Percentiles rank a stretch among this genome's conserved stretches.
phyloP scores from a whole-genome alignment of 1,140 invertebrate species.

The Heterodera schachtii region DNA sequence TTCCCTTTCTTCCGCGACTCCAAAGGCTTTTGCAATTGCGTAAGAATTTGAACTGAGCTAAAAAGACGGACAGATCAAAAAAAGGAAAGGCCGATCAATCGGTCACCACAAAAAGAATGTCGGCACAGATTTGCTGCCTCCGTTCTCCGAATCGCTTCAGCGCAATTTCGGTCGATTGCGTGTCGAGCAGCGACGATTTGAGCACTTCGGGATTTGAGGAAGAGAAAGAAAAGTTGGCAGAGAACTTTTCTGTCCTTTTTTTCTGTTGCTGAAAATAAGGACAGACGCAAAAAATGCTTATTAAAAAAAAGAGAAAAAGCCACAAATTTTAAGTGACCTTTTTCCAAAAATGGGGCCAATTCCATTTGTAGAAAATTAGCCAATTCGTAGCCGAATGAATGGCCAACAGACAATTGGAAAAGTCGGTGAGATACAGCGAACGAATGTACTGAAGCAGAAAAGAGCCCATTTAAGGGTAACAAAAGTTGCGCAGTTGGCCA shows the following conservation, averaged over 20 bases:
- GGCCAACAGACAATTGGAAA: conserved; percentile 60
- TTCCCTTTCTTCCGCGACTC: conserved; percentile 10
- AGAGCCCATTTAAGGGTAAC: background rate
- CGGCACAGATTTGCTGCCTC: conserved; percentile 43
- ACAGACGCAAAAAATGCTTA: background rate
- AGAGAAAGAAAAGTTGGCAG: conserved; percentile 15
- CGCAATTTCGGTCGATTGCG: conserved; percentile 38
- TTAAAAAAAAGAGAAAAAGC: background rate
- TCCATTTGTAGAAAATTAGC: conserved; percentile 63
- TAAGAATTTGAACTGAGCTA: conserved; percentile 40
- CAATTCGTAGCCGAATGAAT: conserved; percentile 57
- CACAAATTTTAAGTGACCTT: background rate
- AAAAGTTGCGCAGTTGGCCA: too few species aligned
- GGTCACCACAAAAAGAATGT: conserved; percentile 42
- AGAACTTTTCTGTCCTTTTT: conserved; percentile 23
- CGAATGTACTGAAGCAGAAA: conserved; percentile 39
- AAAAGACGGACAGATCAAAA: conserved; percentile 11
- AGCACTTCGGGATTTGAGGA: conserved; percentile 41
- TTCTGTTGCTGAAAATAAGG: conserved; percentile 16
- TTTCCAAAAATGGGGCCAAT: background rate
- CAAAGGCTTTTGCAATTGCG: conserved; percentile 28
- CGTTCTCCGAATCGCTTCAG: conserved; percentile 41
- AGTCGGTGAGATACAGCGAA: conserved; percentile 62
- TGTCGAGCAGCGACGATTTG: conserved; percentile 45
- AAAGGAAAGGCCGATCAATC: background rate